These are phyloP conservation scores for Burhinus oedicnemus DNA, from an alignment of 2,113 vertebrate genomes.

Conservation along the genomic window DNA sequence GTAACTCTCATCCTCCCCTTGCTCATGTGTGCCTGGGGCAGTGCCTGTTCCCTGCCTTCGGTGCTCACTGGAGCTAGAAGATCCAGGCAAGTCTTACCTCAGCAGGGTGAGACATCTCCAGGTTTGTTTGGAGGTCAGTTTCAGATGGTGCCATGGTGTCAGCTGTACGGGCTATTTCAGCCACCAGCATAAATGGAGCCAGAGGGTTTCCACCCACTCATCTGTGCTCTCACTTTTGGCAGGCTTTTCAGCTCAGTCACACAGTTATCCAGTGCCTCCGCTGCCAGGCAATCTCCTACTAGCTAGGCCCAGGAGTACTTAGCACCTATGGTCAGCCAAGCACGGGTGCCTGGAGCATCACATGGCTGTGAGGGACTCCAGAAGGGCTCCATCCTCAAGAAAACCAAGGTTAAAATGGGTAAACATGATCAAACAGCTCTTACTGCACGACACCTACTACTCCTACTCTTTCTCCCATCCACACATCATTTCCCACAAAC, in stretches of 20 bases:
- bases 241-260: background rate
- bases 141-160: background rate
- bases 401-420: background rate
- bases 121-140: background rate
- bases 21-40: background rate
- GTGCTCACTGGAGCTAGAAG: background rate
- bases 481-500: background rate
- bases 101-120: background rate
- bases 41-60: rapidly evolving
- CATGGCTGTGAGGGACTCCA: background rate
- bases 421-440: background rate
- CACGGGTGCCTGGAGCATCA: rapidly evolving
- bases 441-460: background rate
- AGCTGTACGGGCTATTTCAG: background rate
- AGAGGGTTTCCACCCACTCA: background rate
- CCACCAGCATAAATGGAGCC: background rate
- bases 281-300: background rate
- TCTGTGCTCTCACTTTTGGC: background rate
- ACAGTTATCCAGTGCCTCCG: background rate
- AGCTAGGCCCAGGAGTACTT: background rate
- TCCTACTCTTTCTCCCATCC: constrained; percentile 20
- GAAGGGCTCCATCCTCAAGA: background rate
- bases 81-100: background rate
- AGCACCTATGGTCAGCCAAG: background rate
- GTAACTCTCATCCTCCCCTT: background rate